phyloP scores from a whole-genome alignment of 2,888 invertebrate species.

The Drosophila gaucha region DNA sequence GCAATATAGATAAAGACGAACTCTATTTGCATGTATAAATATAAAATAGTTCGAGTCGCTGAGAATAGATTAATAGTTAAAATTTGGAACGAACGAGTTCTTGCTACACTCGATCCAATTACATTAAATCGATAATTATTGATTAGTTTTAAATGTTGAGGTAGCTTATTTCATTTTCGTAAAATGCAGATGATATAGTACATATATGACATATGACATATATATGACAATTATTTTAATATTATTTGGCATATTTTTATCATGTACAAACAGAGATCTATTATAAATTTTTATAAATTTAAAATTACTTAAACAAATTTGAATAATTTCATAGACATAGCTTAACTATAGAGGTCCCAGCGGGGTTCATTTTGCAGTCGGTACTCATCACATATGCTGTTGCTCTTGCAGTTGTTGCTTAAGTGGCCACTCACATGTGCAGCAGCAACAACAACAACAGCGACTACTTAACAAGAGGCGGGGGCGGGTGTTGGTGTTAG shows the following conservation, averaged over 20 bases:
- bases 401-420: slow-evolving; percentile 38
- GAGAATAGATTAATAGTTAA: neutral
- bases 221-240: too few relatives aligned
- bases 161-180: neutral
- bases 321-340: neutral
- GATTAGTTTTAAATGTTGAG: too few relatives aligned
- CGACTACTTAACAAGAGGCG: slow-evolving; percentile 1
- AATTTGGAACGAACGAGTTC: neutral
- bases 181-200: neutral
- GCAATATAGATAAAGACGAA: too few relatives aligned
- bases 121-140: neutral
- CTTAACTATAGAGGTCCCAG: neutral
- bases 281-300: neutral
- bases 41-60: neutral
- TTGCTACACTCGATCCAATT: neutral
- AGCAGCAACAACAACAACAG: slow-evolving; percentile 22
- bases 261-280: too few relatives aligned
- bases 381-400: slow-evolving; percentile 37
- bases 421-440: slow-evolving; percentile 58
- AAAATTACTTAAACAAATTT: neutral
- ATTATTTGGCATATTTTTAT: too few relatives aligned
- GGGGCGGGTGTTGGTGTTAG: slow-evolving; percentile 22
- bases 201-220: too few relatives aligned
- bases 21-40: too few relatives aligned
- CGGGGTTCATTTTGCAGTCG: slow-evolving; percentile 36